These are phyloP conservation scores for Harpalus rubripes DNA, from an alignment of 2,888 invertebrate species.

Conservation along the genomic window DNA sequence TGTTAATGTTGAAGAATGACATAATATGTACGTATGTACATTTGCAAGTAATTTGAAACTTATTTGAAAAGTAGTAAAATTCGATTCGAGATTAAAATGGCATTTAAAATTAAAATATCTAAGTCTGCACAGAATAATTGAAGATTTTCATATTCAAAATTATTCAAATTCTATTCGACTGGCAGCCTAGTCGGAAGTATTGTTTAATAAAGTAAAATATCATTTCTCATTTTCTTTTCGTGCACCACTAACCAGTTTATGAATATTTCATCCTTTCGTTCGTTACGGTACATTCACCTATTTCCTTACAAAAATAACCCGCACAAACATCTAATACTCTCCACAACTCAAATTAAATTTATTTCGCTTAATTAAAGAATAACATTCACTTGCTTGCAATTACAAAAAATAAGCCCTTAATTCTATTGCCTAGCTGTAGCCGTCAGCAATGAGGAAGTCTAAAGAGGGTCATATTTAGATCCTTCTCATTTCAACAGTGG, in stretches of 20 bases:
- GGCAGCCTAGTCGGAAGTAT: slow-evolving; percentile 9
- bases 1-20: too few species aligned
- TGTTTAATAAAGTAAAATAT: slow-evolving; percentile 31
- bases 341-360: slow-evolving; percentile 42
- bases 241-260: slow-evolving; percentile 44
- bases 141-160: slow-evolving; percentile 49
- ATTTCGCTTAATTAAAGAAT: slow-evolving; percentile 55
- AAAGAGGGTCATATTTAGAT: neutral
- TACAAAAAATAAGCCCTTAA: slow-evolving; percentile 35
- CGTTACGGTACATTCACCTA: slow-evolving; percentile 29
- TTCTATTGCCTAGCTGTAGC: slow-evolving; percentile 7
- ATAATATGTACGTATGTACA: too few species aligned
- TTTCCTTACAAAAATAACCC: slow-evolving; percentile 36
- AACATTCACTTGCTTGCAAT: slow-evolving; percentile 47
- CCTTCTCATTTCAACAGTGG: neutral
- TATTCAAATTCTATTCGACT: slow-evolving; percentile 30
- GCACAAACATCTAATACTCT: slow-evolving; percentile 22
- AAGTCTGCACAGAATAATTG: slow-evolving; percentile 7
- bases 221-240: slow-evolving; percentile 45
- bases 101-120: slow-evolving; percentile 28
- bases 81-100: too few species aligned
- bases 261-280: slow-evolving; percentile 36
- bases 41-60: too few species aligned
- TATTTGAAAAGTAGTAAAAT: too few species aligned
- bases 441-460: neutral